Percentiles rank a stretch among this genome's conserved stretches.
Evolutionary conservation across 2,888 invertebrate genomes (phyloP).

Genomic region (Campoletis raptor): DNA sequence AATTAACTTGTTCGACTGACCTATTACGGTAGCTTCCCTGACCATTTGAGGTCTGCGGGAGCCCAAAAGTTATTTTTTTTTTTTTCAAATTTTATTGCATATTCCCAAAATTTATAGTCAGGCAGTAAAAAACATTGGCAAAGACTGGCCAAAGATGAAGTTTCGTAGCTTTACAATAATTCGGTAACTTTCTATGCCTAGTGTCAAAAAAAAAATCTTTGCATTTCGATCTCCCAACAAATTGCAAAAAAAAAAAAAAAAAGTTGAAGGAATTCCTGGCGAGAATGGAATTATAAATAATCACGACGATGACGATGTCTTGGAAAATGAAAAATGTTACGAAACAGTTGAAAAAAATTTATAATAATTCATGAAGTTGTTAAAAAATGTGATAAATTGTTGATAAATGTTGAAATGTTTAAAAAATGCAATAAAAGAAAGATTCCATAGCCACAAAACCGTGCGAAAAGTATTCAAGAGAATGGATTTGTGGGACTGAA

Average conservation of each 20-base stretch:
- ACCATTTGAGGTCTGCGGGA: conserved; percentile 50
- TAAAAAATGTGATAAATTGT: background rate
- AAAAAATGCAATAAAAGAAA: background rate
- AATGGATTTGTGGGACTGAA: conserved; percentile 40
- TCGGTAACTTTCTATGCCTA: background rate
- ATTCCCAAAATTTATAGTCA: conserved; percentile 32
- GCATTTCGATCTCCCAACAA: background rate
- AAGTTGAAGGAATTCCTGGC: background rate
- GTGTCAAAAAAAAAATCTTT: background rate
- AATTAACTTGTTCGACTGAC: conserved; percentile 36
- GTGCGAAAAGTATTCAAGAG: conserved; percentile 39
- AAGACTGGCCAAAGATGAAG: background rate
- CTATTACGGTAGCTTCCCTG: conserved; percentile 27
- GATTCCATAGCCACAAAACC: background rate
- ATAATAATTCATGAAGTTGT: background rate
- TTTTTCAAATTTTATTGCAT: background rate
- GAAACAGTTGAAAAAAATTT: background rate
- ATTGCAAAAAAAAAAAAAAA: background rate
- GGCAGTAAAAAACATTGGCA: background rate
- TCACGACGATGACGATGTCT: too few species aligned
- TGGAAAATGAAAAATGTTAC: background rate
- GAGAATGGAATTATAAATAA: background rate
- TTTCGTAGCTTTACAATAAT: background rate
- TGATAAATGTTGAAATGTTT: background rate
- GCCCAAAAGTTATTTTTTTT: conserved; percentile 24